Conservation (phyloP, 1,140 invertebrate species). For the Maniola jurtina region DNA sequence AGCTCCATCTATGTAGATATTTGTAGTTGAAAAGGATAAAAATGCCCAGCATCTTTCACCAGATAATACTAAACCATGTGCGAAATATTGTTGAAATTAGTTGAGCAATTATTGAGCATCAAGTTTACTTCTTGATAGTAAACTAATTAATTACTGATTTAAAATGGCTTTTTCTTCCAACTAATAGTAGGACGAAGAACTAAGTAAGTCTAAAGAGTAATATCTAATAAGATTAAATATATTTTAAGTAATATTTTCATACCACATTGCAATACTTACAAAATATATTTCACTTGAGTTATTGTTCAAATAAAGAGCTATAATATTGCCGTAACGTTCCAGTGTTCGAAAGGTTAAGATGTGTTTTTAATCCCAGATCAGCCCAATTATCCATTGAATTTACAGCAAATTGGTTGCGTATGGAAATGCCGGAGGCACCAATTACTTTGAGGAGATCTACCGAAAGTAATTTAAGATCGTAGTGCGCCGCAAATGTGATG, state of each 20-base stretch:
- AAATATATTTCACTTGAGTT: neutral
- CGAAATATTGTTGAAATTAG: no score
- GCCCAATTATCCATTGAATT: conserved; percentile 26
- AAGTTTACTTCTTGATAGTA: no score
- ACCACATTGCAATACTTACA: neutral
- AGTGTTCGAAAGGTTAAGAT: neutral
- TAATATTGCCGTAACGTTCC: neutral
- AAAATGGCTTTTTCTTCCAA: no score
- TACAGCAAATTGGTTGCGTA: neutral
- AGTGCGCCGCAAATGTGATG: neutral
- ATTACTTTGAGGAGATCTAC: neutral
- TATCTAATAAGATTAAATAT: no score
- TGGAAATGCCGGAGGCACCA: neutral
- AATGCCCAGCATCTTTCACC: no score
- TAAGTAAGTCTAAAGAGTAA: no score
- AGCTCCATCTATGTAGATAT: no score
- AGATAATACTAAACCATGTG: no score
- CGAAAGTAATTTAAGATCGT: neutral
- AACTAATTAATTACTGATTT: no score
- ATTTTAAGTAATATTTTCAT: neutral
- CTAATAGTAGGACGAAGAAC: no score
- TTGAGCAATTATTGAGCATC: no score
- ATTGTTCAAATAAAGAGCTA: neutral
- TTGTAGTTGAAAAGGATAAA: no score
- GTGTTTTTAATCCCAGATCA: neutral